Percentiles rank a stretch among this genome's conserved stretches.
Evolutionary conservation across 2,888 invertebrate species (phyloP).

Genomic region (Ormia ochracea): DNA sequence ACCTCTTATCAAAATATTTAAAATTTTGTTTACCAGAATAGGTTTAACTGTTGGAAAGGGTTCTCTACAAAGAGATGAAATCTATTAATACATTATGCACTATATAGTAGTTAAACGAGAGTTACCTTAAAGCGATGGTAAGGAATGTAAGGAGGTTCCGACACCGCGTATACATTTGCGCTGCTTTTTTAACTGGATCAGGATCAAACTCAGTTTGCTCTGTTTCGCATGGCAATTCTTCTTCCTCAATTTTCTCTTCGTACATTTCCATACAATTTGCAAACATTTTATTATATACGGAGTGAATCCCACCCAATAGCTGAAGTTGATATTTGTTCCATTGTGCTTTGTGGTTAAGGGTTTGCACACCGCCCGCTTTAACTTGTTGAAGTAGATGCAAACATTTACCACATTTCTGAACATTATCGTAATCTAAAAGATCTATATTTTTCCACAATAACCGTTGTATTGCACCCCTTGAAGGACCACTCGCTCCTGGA

Average conservation of each 20-base stretch:
- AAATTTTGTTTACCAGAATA: constrained; percentile 67
- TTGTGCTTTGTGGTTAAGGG: constrained; percentile 67
- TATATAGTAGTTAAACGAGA: not conserved
- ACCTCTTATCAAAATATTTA: constrained; percentile 69
- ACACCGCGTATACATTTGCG: constrained; percentile 66
- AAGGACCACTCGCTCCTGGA: constrained; percentile 68
- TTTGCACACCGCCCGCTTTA: constrained; percentile 69
- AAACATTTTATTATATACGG: constrained; percentile 66
- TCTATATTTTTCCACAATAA: constrained; percentile 68
- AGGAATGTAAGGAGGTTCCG: constrained; percentile 67
- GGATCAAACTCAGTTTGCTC: constrained; percentile 60
- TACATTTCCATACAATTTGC: constrained; percentile 67
- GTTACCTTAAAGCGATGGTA: constrained; percentile 65
- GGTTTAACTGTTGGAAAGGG: constrained; percentile 71
- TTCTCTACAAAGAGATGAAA: constrained; percentile 64
- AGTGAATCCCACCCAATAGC: constrained; percentile 67
- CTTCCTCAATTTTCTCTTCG: constrained; percentile 62
- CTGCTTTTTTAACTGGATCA: constrained; percentile 67
- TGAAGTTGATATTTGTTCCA: constrained; percentile 70
- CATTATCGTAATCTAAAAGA: constrained; percentile 61
- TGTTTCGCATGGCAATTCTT: constrained; percentile 52
- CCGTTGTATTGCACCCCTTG: constrained; percentile 66
- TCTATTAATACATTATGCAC: not conserved
- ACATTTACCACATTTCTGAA: constrained; percentile 68
- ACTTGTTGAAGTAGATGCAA: constrained; percentile 72